These are phyloP conservation scores for Thereva nobilitata DNA, from an alignment of 2,888 invertebrate genomes.

Conservation along the genomic window DNA sequence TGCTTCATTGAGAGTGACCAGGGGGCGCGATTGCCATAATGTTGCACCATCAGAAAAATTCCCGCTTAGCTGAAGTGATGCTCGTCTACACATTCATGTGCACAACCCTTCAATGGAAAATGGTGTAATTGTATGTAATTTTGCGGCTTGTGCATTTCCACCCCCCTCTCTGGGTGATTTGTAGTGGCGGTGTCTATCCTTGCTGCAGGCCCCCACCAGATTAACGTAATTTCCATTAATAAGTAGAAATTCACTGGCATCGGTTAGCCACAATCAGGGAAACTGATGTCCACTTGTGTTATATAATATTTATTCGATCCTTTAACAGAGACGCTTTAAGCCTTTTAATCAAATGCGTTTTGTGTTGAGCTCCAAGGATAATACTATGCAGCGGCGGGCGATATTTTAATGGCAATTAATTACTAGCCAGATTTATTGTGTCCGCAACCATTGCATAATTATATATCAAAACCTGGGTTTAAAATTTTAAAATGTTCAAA, in stretches of 20 bases:
- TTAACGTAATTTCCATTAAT: constrained; percentile 35
- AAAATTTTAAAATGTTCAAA: no score
- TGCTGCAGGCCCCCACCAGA: constrained; percentile 21
- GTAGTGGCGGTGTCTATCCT: background rate
- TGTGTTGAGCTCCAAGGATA: no score
- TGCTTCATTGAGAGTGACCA: constrained; percentile 25
- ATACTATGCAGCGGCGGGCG: no score
- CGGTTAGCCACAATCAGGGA: constrained; percentile 31
- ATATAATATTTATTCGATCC: constrained; percentile 14
- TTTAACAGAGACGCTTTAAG: constrained; percentile 27
- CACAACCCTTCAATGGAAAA: background rate
- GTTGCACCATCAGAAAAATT: constrained; percentile 25
- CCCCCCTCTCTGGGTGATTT: no score
- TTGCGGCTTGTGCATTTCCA: background rate
- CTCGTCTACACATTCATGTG: background rate
- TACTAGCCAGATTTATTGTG: no score
- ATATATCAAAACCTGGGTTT: no score
- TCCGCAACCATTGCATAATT: no score
- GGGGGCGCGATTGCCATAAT: background rate
- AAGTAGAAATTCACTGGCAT: constrained; percentile 32
- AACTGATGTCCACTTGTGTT: constrained; percentile 21
- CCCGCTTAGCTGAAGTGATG: constrained; percentile 11
- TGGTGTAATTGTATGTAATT: constrained; percentile 29
- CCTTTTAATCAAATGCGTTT: constrained; percentile 26
- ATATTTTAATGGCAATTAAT: no score